Conservation (phyloP, 53 echinoderm and acorn worm species). For the Arbacia lixula region DNA sequence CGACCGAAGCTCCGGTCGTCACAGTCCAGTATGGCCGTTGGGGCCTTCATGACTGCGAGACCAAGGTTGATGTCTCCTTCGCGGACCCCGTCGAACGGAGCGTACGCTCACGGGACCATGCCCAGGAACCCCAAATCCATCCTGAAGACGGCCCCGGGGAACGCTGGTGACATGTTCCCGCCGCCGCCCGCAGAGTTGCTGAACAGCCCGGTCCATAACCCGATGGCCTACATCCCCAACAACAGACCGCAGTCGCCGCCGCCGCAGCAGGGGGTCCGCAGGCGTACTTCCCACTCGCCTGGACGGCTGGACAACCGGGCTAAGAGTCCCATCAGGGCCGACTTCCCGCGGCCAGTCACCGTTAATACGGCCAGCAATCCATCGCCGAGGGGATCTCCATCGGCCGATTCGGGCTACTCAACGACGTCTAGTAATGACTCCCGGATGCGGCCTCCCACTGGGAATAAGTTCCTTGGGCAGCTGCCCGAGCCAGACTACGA, state of each 20-base stretch:
- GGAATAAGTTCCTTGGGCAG: background rate
- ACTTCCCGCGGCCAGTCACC: slow-evolving; percentile 14
- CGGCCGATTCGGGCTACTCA: slow-evolving; percentile 44
- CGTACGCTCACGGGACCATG: slow-evolving; percentile 14
- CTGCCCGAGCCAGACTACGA: slow-evolving; percentile 37
- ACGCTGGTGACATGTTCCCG: background rate
- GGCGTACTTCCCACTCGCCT: slow-evolving; percentile 21
- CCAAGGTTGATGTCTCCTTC: slow-evolving; percentile 29
- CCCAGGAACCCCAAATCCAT: slow-evolving; percentile 46
- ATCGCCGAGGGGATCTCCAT: slow-evolving; percentile 20
- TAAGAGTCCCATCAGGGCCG: slow-evolving; percentile 37
- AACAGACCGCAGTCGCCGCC: slow-evolving; percentile 40
- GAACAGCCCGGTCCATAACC: background rate
- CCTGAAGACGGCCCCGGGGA: background rate
- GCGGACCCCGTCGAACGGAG: background rate
- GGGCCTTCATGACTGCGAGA: background rate
- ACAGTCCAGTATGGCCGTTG: background rate
- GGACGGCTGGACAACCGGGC: background rate
- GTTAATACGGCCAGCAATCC: background rate
- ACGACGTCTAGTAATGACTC: slow-evolving; percentile 24
- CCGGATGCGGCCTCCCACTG: background rate
- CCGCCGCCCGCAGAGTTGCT: slow-evolving; percentile 14
- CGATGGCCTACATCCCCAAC: slow-evolving; percentile 33
- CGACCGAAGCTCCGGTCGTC: slow-evolving; percentile 11
- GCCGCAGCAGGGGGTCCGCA: slow-evolving; percentile 40